These are phyloP conservation scores for Eurystomus glaucurus DNA, from an alignment of 2,797 vertebrate genomes.

Conservation along the genomic window DNA sequence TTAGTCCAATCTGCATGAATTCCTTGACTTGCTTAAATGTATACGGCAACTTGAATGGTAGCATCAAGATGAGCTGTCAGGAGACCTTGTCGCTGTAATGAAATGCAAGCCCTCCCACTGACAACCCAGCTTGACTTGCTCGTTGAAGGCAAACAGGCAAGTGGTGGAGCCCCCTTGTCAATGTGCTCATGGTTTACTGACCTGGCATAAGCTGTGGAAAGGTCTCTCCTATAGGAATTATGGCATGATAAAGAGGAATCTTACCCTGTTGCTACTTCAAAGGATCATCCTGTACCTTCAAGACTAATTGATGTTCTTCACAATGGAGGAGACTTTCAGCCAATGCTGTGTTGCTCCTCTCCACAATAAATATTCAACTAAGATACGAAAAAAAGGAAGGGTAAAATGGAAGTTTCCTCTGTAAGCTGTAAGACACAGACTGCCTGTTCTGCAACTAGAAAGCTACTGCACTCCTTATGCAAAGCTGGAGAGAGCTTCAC, in stretches of 20 bases:
- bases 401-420: not conserved
- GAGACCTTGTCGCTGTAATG: not conserved
- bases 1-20: not conserved
- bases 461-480: rapidly evolving
- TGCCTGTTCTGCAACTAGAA: not conserved
- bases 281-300: not conserved
- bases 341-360: not conserved
- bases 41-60: not conserved
- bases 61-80: not conserved
- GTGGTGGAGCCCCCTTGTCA: not conserved
- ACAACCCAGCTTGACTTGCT: not conserved
- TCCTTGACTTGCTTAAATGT: not conserved
- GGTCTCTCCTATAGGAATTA: not conserved
- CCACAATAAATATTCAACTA: not conserved
- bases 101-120: not conserved
- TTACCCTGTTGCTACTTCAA: not conserved
- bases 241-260: not conserved
- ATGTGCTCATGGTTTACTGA: rapidly evolving
- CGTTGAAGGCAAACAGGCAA: not conserved
- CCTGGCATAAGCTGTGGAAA: not conserved
- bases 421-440: not conserved
- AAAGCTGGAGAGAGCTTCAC: not conserved
- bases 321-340: not conserved
- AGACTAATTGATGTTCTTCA: not conserved
- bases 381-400: not conserved